These are phyloP conservation scores for Mythimna loreyi DNA, from an alignment of 2,888 invertebrate species.

Conservation along the genomic window DNA sequence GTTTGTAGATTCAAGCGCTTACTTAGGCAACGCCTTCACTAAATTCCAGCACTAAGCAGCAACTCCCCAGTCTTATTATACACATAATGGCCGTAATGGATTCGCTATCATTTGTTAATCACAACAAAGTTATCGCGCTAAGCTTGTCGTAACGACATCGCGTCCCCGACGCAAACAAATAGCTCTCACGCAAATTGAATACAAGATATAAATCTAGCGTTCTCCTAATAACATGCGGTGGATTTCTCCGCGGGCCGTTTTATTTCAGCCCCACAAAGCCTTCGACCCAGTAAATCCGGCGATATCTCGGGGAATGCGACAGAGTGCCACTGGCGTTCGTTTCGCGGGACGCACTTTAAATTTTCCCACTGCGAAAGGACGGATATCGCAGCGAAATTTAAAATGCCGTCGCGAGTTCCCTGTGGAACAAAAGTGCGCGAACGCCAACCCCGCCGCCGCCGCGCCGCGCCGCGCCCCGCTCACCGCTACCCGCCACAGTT, in stretches of 20 bases:
- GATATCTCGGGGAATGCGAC: constrained; percentile 87
- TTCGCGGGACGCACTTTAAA: constrained; percentile 86
- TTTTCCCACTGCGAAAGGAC: constrained; percentile 80
- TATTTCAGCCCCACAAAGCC: constrained; percentile 87
- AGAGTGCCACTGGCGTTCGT: constrained; percentile 83
- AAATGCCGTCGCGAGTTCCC: constrained; percentile 78
- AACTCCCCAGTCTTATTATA: constrained; percentile 47
- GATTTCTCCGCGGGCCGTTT: constrained; percentile 88
- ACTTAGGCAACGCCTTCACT: constrained; percentile 12
- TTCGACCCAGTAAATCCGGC: constrained; percentile 87
- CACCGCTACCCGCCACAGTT: constrained; percentile 17
- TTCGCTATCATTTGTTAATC: constrained; percentile 73
- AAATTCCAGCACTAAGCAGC: constrained; percentile 35
- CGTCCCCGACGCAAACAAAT: constrained; percentile 78
- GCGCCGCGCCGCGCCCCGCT: constrained; percentile 22
- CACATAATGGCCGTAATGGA: constrained; percentile 57
- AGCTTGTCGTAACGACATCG: constrained; percentile 69
- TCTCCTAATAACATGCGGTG: constrained; percentile 86
- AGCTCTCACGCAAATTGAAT: constrained; percentile 88
- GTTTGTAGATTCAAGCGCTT: background rate
- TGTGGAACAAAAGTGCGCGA: constrained; percentile 76
- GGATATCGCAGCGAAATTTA: constrained; percentile 84
- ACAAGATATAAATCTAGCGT: constrained; percentile 88
- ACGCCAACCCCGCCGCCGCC: constrained; percentile 30
- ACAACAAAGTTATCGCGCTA: constrained; percentile 73